phyloP scores from a whole-genome alignment of 2,888 invertebrate species.

The Cerceris ruficornis region DNA sequence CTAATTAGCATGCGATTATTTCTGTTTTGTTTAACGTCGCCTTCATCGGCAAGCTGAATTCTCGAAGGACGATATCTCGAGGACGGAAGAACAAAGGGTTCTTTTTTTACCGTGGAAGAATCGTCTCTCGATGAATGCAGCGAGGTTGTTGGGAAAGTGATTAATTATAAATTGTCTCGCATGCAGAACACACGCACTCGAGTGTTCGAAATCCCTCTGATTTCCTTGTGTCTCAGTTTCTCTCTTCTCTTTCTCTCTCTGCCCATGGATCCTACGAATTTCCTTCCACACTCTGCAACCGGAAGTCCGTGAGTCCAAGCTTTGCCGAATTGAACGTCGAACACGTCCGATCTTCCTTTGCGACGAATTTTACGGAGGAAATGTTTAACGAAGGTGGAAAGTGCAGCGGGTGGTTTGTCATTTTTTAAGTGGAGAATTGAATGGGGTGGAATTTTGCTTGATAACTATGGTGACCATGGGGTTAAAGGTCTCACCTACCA shows the following conservation, averaged over 20 bases:
- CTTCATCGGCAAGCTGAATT: constrained; percentile 51
- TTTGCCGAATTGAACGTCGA: not conserved
- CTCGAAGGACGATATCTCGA: constrained; percentile 45
- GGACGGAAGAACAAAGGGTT: constrained; percentile 35
- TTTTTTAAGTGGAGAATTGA: not conserved
- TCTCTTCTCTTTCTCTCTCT: not conserved
- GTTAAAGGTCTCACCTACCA: too few species aligned
- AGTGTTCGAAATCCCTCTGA: constrained; percentile 4
- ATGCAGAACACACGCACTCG: constrained; percentile 35
- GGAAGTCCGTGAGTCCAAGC: not conserved
- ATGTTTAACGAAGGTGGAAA: not conserved
- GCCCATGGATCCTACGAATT: not conserved
- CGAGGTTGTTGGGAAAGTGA: constrained; percentile 35
- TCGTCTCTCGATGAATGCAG: constrained; percentile 51
- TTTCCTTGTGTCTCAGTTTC: not conserved
- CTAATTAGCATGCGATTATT: constrained; percentile 36
- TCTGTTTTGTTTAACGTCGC: constrained; percentile 24
- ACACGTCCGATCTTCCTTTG: not conserved
- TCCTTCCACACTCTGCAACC: not conserved
- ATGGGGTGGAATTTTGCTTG: too few species aligned
- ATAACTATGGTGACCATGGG: too few species aligned
- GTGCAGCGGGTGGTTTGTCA: not conserved
- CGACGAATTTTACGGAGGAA: not conserved
- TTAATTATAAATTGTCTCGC: constrained; percentile 41
- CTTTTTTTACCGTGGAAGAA: constrained; percentile 28